phyloP scores from a whole-genome alignment of 1,140 invertebrate species.

The Microplitis mediator region DNA sequence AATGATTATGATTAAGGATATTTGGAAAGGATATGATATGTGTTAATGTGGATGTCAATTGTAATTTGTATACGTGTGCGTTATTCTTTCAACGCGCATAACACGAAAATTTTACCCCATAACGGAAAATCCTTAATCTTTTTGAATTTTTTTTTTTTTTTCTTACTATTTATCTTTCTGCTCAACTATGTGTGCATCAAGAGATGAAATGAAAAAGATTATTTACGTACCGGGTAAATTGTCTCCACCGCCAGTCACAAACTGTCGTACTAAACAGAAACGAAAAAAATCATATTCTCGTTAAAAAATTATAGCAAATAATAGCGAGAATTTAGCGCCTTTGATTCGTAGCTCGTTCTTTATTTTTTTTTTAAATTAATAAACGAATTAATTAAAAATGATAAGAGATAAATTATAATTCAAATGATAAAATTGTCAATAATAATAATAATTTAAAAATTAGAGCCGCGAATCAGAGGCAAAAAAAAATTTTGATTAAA shows the following conservation, averaged over 20 bases:
- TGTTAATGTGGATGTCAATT: neutral
- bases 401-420: conserved; percentile 14
- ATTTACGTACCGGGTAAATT: conserved; percentile 74
- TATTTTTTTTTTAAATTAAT: neutral
- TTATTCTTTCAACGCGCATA: neutral
- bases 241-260: conserved; percentile 74
- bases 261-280: conserved; percentile 75
- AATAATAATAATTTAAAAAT: no score
- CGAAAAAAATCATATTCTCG: conserved; percentile 63
- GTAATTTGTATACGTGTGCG: neutral
- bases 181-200: conserved; percentile 35
- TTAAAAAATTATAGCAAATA: conserved; percentile 48
- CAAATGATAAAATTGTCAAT: conserved; percentile 12
- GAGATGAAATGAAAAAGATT: conserved; percentile 58
- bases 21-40: neutral
- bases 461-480: conserved; percentile 46
- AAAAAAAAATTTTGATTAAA: conserved; percentile 35
- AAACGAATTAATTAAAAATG: conserved; percentile 21
- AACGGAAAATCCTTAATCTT: conserved; percentile 18
- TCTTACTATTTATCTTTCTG: neutral
- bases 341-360: conserved; percentile 21
- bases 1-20: neutral
- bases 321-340: conserved; percentile 33
- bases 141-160: neutral
- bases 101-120: neutral